Evolutionary conservation across 2,797 vertebrate species (phyloP).

Genomic region (Myotis myotis): DNA sequence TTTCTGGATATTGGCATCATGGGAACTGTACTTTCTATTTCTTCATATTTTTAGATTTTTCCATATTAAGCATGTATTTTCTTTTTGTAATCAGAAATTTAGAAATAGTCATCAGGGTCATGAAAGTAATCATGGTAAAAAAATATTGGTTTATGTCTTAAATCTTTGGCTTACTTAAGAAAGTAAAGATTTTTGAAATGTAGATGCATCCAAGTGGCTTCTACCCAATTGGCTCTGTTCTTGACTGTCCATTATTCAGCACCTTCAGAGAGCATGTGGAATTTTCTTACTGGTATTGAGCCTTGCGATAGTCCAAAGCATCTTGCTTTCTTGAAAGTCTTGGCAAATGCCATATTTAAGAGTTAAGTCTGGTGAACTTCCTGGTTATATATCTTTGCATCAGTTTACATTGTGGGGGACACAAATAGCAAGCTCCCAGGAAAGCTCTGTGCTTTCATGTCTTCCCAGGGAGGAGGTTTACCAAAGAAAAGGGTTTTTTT

Average conservation of each 20-base stretch:
- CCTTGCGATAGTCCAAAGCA: neutral
- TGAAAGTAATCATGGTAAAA: neutral
- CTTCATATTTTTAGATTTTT: neutral
- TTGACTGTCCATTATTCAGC: neutral
- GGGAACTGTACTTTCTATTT: neutral
- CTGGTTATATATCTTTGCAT: slow-evolving; percentile 60
- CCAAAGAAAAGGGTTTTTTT: slow-evolving; percentile 31
- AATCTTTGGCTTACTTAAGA: neutral
- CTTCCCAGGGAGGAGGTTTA: slow-evolving; percentile 24
- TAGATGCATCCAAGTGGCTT: neutral
- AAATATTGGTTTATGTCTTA: neutral
- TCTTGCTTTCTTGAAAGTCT: slow-evolving; percentile 18
- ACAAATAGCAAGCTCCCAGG: slow-evolving; percentile 30
- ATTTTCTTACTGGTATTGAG: neutral
- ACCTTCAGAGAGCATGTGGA: neutral
- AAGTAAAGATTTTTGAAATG: neutral
- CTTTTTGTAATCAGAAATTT: slow-evolving; percentile 5
- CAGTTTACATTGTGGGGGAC: slow-evolving; percentile 55
- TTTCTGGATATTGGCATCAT: neutral
- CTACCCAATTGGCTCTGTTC: neutral
- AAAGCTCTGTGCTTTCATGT: neutral
- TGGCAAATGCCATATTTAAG: slow-evolving; percentile 29
- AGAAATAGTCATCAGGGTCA: neutral
- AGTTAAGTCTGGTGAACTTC: slow-evolving; percentile 64
- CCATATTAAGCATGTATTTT: neutral